Percentiles rank a stretch among this genome's conserved stretches.
Evolutionary conservation across 2,888 invertebrate genomes (phyloP).

Genomic region (Dasysyrphus albostriatus): DNA sequence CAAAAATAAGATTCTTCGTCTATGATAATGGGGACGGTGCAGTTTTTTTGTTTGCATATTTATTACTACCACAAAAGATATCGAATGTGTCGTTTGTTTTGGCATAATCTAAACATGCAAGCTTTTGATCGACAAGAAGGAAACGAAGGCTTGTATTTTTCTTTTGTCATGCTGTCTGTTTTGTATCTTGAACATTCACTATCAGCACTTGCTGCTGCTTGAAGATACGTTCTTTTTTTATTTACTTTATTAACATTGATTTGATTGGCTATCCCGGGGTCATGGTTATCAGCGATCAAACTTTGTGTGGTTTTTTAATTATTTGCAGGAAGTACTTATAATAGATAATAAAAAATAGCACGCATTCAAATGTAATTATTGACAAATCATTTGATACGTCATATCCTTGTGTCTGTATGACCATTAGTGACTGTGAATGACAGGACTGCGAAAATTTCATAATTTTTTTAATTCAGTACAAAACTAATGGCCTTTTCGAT

Average conservation of each 20-base stretch:
- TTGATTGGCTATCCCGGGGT: background rate
- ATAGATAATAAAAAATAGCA: background rate
- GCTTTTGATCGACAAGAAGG: background rate
- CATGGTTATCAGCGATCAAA: background rate
- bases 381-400: background rate
- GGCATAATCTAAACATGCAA: background rate
- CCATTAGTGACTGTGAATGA: background rate
- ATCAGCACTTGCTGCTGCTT: background rate
- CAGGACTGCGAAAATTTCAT: too few relatives aligned
- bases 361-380: background rate
- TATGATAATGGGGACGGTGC: background rate
- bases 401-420: background rate
- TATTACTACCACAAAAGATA: constrained; percentile 1
- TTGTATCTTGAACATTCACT: background rate
- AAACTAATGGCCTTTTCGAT: too few relatives aligned
- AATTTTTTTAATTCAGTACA: too few relatives aligned
- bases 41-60: background rate
- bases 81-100: background rate
- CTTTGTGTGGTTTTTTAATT: background rate
- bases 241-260: background rate
- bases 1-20: background rate
- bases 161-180: background rate
- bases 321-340: background rate
- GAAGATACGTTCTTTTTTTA: background rate
- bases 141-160: background rate